Conservation (phyloP, 2,113 vertebrate species). For the Lepidothrix coronata region DNA sequence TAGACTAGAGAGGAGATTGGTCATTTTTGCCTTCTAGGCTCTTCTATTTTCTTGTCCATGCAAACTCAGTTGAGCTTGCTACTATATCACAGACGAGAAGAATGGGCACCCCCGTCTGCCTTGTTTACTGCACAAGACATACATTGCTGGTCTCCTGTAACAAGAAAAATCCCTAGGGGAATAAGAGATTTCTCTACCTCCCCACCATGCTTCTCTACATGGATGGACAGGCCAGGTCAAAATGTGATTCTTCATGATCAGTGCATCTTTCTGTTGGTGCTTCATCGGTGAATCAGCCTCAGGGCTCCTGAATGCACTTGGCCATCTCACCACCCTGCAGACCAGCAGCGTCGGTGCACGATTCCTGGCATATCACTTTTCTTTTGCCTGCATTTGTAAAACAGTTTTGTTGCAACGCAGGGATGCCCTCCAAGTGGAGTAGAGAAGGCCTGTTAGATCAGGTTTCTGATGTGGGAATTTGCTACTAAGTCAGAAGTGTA, state of each 20-base stretch:
- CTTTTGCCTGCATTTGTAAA: neutral
- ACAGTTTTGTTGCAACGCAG: fast-evolving
- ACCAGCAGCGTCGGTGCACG: fast-evolving
- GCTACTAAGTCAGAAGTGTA: neutral
- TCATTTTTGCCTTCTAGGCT: slow-evolving; percentile 9
- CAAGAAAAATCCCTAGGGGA: neutral
- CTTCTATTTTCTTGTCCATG: neutral
- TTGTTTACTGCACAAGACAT: neutral
- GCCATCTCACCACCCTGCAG: fast-evolving
- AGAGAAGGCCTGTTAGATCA: neutral
- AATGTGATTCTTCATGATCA: neutral
- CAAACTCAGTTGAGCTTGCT: neutral
- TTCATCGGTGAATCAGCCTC: neutral
- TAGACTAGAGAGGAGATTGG: neutral
- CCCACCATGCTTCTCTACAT: neutral
- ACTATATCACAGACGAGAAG: neutral
- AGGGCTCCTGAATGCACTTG: neutral
- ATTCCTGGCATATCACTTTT: neutral
- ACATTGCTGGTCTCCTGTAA: neutral
- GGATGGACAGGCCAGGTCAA: neutral
- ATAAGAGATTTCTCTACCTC: neutral
- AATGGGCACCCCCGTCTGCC: neutral
- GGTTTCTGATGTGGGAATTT: neutral
- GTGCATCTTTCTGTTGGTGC: neutral
- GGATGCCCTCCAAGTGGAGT: neutral